Evolutionary conservation across 53 echinoderm and acorn worm species (phyloP), one percentile per base, ranked within the genome.

Genomic region (Holothuria leucospilota): DNA sequence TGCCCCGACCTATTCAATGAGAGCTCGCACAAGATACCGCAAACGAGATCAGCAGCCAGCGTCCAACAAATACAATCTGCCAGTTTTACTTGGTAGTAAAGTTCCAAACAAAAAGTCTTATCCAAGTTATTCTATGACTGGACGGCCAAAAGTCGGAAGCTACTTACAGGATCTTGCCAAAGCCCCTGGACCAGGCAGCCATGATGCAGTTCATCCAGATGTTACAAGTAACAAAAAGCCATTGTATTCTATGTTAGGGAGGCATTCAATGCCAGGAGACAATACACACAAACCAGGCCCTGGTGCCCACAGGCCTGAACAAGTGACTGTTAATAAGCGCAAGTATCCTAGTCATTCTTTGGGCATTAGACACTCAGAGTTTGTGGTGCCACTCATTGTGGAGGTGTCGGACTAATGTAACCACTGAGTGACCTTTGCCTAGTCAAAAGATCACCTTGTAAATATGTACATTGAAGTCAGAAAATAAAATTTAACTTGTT

Each of bases 291-390:
- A 93, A 30, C 95, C 95, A 8, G 99, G 95, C 20, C 99, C 98
- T 20, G 99, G 99, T 14, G 94, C 95, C 26, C 99, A 99, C 81
- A 93, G 92, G 56, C 99, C 99, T 3, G 99, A 98, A 72, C 95
- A 95, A 62, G 99, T 95, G 10, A 73, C 84, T 28, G 93, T 94
- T 13, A 95, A 89, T 80, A 99, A 95, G 88, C 85, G 90, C 71
- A 91, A 91, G 49, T 92, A 93, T 41, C 95, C 95, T 20, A 93
- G 90, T 79, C 89, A 92, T 65, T 99, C 99, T 0, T 82, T 99
- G 24, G 99, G 99, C 2, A 95, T 95, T 87, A 91, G 88, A 68
- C 95, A 99, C 84, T 99, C 99, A 24, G 99, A 99, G 63, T 99
- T 93, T 78, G 94, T 99, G 23, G 91, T 91, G 68, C 99, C 99